These are phyloP conservation scores for Meliscaeva auricollis DNA, from an alignment of 2,888 invertebrate species.

Conservation along the genomic window DNA sequence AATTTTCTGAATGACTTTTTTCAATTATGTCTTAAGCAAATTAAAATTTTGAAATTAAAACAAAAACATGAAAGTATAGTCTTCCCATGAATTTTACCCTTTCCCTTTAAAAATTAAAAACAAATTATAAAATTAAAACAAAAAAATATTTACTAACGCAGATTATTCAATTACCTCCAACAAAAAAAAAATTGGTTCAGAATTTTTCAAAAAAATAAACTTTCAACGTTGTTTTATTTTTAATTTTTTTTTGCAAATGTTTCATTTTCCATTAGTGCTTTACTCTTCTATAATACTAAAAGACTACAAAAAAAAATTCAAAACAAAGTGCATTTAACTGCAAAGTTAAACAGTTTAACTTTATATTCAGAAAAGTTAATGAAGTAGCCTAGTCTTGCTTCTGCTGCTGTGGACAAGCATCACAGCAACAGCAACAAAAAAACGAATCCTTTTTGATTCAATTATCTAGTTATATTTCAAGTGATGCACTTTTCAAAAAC, in stretches of 20 bases:
- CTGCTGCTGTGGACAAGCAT: background rate
- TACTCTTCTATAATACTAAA: background rate
- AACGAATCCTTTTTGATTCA: conserved; percentile 12
- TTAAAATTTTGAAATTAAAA: too few relatives aligned
- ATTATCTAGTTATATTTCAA: conserved; percentile 2
- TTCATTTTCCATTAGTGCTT: conserved; percentile 16
- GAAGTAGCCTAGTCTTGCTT: conserved; percentile 41
- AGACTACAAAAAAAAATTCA: background rate
- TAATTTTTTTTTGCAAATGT: background rate
- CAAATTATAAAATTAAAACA: too few relatives aligned
- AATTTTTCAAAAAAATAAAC: background rate
- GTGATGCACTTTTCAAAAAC: background rate
- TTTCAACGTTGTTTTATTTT: background rate
- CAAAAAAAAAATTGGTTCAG: background rate
- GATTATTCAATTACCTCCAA: conserved; percentile 25
- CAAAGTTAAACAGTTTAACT: conserved; percentile 33
- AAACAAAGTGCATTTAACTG: conserved; percentile 4
- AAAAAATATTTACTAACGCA: background rate
- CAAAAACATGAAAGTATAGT: too few relatives aligned
- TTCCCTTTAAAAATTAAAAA: too few relatives aligned
- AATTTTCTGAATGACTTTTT: too few relatives aligned
- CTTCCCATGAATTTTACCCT: too few relatives aligned
- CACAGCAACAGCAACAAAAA: background rate
- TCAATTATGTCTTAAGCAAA: too few relatives aligned
- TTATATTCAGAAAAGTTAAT: conserved; percentile 40